Percentiles rank a stretch among this genome's conserved stretches.
These are phyloP conservation scores for Dinoponera quadriceps DNA, from an alignment of 1,140 invertebrate genomes.

Conservation along the genomic window DNA sequence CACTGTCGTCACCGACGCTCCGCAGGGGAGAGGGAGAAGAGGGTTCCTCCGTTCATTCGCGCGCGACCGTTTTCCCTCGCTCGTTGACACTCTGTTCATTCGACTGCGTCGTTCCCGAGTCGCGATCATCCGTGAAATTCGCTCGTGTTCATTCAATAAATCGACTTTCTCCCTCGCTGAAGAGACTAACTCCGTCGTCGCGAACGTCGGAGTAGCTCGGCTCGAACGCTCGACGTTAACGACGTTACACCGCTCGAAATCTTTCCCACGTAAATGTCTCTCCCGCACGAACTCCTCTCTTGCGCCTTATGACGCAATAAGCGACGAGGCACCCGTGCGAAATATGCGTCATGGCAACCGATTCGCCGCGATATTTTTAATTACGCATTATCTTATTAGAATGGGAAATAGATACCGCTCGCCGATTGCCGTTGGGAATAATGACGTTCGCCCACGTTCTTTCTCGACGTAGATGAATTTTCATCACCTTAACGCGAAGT, in stretches of 20 bases:
- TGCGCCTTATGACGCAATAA: conserved; percentile 38
- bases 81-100: conserved; percentile 57
- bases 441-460: neutral
- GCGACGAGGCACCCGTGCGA: neutral
- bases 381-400: neutral
- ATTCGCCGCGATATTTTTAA: conserved; percentile 22
- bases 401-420: neutral
- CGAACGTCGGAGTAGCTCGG: no score
- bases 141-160: conserved; percentile 58
- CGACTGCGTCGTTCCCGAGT: conserved; percentile 20
- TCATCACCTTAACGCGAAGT: neutral
- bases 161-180: conserved; percentile 63
- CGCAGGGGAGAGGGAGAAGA: no score
- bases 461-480: neutral
- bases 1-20: no score
- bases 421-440: neutral
- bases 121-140: conserved; percentile 66
- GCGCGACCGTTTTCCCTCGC: neutral
- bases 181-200: neutral
- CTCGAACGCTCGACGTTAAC: no score
- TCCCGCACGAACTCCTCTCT: conserved; percentile 3
- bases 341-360: neutral
- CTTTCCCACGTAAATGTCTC: conserved; percentile 14
- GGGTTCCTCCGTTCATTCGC: neutral
- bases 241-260: conserved; percentile 7